These are phyloP conservation scores for Tretioscincus oriximinensis DNA, from an alignment of 2,113 vertebrate species.

Conservation along the genomic window DNA sequence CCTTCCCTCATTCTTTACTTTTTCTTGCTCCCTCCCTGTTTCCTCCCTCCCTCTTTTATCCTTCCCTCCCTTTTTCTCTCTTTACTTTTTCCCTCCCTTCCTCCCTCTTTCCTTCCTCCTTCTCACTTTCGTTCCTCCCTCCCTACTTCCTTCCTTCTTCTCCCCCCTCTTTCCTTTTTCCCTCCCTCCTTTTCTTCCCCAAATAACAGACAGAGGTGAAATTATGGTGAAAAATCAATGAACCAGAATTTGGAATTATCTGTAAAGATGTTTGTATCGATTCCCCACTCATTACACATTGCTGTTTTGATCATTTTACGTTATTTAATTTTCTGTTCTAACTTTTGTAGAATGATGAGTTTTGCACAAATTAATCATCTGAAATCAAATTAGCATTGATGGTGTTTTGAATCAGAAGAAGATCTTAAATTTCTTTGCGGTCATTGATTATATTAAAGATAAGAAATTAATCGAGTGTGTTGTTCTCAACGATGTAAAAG, in stretches of 20 bases:
- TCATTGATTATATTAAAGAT: conserved; percentile 38
- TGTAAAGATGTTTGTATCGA: conserved; percentile 68
- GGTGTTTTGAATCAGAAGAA: conserved; percentile 33
- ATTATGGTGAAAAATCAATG: conserved; percentile 54
- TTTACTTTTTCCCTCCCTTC: conserved; percentile 25
- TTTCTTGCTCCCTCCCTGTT: conserved; percentile 39
- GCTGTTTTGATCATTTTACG: conserved; percentile 67
- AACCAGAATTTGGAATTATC: conserved; percentile 56
- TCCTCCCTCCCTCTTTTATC: no score
- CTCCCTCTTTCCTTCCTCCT: not conserved
- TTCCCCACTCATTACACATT: conserved; percentile 45
- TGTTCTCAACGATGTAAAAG: not conserved
- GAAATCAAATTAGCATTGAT: conserved; percentile 70
- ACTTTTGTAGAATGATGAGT: conserved; percentile 59
- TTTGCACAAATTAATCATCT: conserved; percentile 69
- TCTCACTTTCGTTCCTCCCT: not conserved
- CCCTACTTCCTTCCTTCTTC: not conserved
- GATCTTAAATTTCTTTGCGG: not conserved
- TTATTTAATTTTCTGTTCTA: conserved; percentile 63
- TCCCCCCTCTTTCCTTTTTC: conserved; percentile 14
- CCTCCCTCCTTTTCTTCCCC: conserved; percentile 45
- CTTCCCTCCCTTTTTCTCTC: conserved; percentile 34
- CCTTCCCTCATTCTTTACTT: not conserved
- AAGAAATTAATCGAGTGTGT: conserved; percentile 26
- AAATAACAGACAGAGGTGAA: conserved; percentile 35